Conservation (phyloP, 2,113 vertebrate species). For the Eudorcas thomsonii region DNA sequence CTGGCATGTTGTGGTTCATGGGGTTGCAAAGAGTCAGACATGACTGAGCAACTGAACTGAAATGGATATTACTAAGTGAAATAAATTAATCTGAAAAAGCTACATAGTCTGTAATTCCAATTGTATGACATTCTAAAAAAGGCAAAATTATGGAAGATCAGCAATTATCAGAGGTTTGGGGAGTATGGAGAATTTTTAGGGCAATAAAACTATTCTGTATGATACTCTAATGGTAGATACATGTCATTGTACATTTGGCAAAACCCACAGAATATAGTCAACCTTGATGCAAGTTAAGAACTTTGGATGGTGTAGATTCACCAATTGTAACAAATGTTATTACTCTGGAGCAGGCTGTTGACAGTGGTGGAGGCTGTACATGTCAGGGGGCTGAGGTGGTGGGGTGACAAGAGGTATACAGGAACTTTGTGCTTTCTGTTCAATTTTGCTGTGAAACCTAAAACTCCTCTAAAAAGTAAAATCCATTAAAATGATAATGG, state of each 20-base stretch:
- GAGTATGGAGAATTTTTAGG: not conserved
- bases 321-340: not conserved
- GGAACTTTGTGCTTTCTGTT: not conserved
- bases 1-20: accelerated
- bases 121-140: not conserved
- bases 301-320: not conserved
- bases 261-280: not conserved
- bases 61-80: not conserved
- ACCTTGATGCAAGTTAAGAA: not conserved
- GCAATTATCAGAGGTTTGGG: not conserved
- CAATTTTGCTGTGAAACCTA: not conserved
- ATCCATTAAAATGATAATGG: not conserved
- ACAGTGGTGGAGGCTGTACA: not conserved
- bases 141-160: not conserved
- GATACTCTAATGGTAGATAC: not conserved
- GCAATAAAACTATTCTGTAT: not conserved
- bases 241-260: not conserved
- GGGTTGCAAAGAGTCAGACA: accelerated
- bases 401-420: not conserved
- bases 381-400: accelerated
- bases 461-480: not conserved
- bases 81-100: not conserved
- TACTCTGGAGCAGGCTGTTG: not conserved
- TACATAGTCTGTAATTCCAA: not conserved
- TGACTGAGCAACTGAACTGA: not conserved